Evolutionary conservation across 2,888 invertebrate species (phyloP), one percentile per base, ranked within the genome.

Genomic region (Epistrophe grossulariae): DNA sequence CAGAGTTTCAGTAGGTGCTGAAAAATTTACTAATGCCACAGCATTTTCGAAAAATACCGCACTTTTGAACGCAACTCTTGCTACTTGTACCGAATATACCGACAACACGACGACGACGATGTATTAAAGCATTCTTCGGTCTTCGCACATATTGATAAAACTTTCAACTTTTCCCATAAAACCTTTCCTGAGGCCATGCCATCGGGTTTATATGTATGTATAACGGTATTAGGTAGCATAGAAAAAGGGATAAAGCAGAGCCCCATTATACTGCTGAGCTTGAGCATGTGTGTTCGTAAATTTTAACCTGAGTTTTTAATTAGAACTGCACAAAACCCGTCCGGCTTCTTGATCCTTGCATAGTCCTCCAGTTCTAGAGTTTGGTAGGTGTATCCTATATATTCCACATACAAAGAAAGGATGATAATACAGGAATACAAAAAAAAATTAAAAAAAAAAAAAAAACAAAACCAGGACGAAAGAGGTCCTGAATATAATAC

Each of bases 301-400:
- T 79, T 83, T 87, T 76, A 87, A 79, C 82, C 79, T 79, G 83
- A 83, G 87, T 87, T 87, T 87, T 87, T 87, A 87, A 87, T 87
- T 87, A 87, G 87, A 79, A 50, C 48, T 79, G 66, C 87, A 76
- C 82, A 79, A 79, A 74, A 60, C 48, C 71, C 71, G 64, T 76
- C 79, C 79, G 60, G 66, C 79, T 78, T 55, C 80, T 72, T 87
- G 82, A 82, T 82, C 74, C 74, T 48, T 74, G 8, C 50, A 45
- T 55, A 55, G 55, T 71, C 40, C 40, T 72, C 38, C n/a, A 66
- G 48, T 4, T 28, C 24, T 62, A 38, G 19, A 17, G 28, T 66
- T 66, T 28, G 38, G n/a, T 72, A 57, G 24, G 13, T 17, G 19
- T 45, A 43, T 24, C 5, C 15, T 45, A n/a, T 13, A 24, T 19